Evolutionary conservation across 2,113 vertebrate genomes (phyloP), one percentile per base, ranked within the genome.

Genomic region (Toxotes jaculatrix): DNA sequence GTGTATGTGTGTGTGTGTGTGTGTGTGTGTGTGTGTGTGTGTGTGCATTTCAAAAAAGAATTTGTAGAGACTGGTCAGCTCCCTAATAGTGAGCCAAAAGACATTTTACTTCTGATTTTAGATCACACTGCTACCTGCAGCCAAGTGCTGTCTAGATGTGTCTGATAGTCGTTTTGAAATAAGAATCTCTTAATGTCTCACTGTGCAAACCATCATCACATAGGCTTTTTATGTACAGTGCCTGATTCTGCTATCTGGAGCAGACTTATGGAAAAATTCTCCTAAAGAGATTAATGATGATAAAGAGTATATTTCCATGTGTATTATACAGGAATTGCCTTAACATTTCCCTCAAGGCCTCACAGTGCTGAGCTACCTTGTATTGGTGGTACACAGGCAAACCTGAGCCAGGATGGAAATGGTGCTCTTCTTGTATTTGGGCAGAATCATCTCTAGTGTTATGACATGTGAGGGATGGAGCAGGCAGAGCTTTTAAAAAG

Each of bases 401-500:
- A 83, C 72, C 49, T 77, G 53, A 75, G 38, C 57, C 51, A 67
- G 43, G 40, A 31, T 83, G 34, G 43, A 84, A 75, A 74, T 36
- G 9, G 0, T 81, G 38, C 43, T 81, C 72, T 76, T 78, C 73
- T 75, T 87, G 79, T 86, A 65, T 89, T 89, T 86, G 56, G 65
- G 73, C 60, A 71, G 80, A 77, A 78, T 88, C 74, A 74, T 80
- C 73, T 87, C 80, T 77, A n/a, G 84, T 90, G 87, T 90, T 91
- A 87, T 91, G 91, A 90, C 87, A 89, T 89, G 74, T 89, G 87
- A 91, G 87, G 79, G 92, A 93, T 79, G 31, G 89, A 91, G 82
- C 81, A 89, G 82, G 51, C 81, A 71, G 69, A 87, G 89, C 89
- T 89, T 91, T 92, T 92, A 84, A 90, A 90, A 91, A 84, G 85